These are phyloP conservation scores for Paramormyrops hopkinsi DNA, from an alignment of 2,797 vertebrate species.

Conservation along the genomic window DNA sequence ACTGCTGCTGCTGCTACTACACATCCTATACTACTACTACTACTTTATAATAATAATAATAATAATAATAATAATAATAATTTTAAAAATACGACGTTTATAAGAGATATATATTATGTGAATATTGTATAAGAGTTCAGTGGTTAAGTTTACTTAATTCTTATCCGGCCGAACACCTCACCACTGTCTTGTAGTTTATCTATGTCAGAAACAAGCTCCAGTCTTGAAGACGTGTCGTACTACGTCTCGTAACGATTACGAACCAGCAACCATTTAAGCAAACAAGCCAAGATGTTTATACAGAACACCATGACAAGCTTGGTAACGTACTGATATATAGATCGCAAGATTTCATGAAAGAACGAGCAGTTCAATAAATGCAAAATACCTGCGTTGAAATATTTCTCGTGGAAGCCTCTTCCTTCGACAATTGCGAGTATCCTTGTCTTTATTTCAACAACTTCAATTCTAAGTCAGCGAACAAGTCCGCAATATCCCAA, in stretches of 20 bases:
- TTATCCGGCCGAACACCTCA: not conserved
- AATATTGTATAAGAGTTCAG: not conserved
- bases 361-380: not conserved
- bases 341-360: not conserved
- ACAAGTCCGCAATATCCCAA: constrained; percentile 51
- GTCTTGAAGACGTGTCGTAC: not conserved
- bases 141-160: not conserved
- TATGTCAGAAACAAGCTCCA: not conserved
- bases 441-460: constrained; percentile 36
- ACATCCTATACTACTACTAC: not conserved
- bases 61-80: not conserved
- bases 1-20: not conserved
- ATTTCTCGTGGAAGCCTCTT: constrained; percentile 36
- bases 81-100: not conserved
- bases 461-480: constrained; percentile 46
- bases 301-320: not conserved
- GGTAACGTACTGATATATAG: not conserved
- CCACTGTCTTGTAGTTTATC: not conserved
- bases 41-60: not conserved
- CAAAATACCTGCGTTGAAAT: constrained; percentile 55
- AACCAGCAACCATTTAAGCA: not conserved
- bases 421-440: constrained; percentile 36
- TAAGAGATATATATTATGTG: not conserved
- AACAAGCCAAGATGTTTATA: not conserved
- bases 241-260: not conserved